Evolutionary conservation across 2,113 vertebrate genomes (phyloP), one percentile per base, ranked within the genome.

Genomic region (Copsychus sechellarum): DNA sequence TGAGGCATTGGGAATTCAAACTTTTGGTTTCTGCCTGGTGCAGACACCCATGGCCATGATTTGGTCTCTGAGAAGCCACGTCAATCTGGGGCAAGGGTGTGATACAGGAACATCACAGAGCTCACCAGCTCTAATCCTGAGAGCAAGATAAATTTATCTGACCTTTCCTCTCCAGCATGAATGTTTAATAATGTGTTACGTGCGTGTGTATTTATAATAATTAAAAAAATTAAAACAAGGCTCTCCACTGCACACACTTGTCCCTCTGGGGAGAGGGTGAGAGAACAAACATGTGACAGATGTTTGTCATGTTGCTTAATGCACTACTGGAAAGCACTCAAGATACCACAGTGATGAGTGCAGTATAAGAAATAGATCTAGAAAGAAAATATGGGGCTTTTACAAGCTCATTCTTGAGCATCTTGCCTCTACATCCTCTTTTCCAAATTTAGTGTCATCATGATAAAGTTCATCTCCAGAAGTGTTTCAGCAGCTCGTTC

Each of bases 291-390:
- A 95, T 95, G 93, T 92, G 92, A 96, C 93, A 96, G 90, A 96
- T 96, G 94, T 96, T 97, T 93, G 93, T 96, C 92, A 38, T 94
- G 95, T 96, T 96, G 94, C 94, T 96, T 97, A 97, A 96, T 92
- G 94, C 86, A 96, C 92, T 93, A 95, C 93, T 96, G 93, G 96
- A 97, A 96, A 94, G 94, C 85, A 34, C 92, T 96, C 96, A 94
- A 95, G 94, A 97, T 97, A 92, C 96, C 95, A 96, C 79, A 96
- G 90, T 95, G 95, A 96, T 96, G 96, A 97, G 79, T 85, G 53
- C 88, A 95, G 90, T 94, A 90, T 95, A 96, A 96, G 90, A 96
- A 97, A 93, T 92, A 96, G 85, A 94, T 88, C 93, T 90, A 90
- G 88, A 90, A 83, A 88, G 85, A 92, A 95, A 97, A 94, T 67